Base-by-base conservation (phyloP, 2,888 invertebrate species). In the Cacoxenus indagator region DNA sequence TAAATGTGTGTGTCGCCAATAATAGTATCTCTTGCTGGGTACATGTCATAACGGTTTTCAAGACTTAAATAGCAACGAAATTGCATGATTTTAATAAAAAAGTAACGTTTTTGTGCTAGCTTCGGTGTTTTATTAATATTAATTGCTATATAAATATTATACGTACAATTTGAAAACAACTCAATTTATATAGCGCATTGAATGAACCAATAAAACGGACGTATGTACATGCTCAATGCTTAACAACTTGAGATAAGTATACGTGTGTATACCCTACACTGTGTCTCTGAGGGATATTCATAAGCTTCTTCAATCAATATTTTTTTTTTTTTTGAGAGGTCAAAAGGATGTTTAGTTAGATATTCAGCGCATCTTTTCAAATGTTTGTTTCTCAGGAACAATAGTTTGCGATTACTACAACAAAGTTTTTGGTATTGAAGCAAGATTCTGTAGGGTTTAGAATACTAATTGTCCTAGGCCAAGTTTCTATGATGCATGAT, bases 1-100 rank as follows among this genome's bases (percentile, higher is more conserved):
- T 61, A 37, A 43, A 72, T 70, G 55, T 75, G 70, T 59, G 67
- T 73, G 68, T 74, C 65, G 73, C 68, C 64, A 74, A 71, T 73
- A 68, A 66, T 71, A 59, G 45, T 67, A 57, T 65, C 67, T 71
- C 70, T 78, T 78, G 75, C 78, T 82, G 82, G 82, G 82, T 83
- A 83, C 82, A 83, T 83, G 82, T 82, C 82, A 83, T 82, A 73
- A 73, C 70, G 62, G 68, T 74, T 74, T 70, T 68, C 69, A 24
- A 55, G 71, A 74, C 75, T 72, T 71, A 70, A 77, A 76, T 65
- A 55, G 48, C 51, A 73, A 66, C 22, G 22, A 65, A 64, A 45
- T 24, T 64, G 46, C n/a, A 46, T 64, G 29, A 17, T 5, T 27
- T 22, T 45, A 43, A 59, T 19, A 26, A 59, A 59, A 17, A 29